Conservation (phyloP, 2,888 invertebrate genomes). For the Tuta absoluta region DNA sequence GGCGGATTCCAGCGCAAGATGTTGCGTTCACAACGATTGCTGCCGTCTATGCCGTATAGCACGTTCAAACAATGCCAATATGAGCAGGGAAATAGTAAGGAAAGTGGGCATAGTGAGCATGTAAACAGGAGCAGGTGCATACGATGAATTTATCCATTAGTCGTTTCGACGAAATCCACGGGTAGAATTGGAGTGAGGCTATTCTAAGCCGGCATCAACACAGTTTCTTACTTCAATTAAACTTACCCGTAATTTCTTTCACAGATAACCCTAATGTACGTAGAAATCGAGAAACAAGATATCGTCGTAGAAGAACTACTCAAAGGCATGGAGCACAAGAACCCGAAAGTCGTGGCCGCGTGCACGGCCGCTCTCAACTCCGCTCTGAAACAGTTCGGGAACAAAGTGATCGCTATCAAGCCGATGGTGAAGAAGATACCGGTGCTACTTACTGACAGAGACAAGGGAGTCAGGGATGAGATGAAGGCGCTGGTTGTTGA, state of each 20-base stretch:
- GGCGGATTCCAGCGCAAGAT: too few relatives aligned
- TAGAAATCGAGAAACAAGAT: slow-evolving; percentile 98
- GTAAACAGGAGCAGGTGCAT: too few relatives aligned
- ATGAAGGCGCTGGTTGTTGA: slow-evolving; percentile 95
- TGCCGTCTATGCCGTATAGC: too few relatives aligned
- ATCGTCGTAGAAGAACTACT: slow-evolving; percentile 93
- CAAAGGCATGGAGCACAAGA: slow-evolving; percentile 97
- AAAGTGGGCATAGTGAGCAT: too few relatives aligned
- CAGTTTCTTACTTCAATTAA: neutral
- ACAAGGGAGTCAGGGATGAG: slow-evolving; percentile 95
- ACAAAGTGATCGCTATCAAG: slow-evolving; percentile 94
- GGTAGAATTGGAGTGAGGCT: too few relatives aligned
- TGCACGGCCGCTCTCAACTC: slow-evolving; percentile 88
- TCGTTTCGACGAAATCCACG: too few relatives aligned
- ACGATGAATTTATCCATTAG: too few relatives aligned
- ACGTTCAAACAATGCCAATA: too few relatives aligned
- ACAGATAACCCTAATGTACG: slow-evolving; percentile 94
- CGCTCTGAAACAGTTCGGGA: slow-evolving; percentile 93
- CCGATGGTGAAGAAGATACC: slow-evolving; percentile 94
- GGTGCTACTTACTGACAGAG: slow-evolving; percentile 92
- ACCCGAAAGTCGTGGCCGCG: slow-evolving; percentile 96
- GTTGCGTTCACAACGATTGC: too few relatives aligned
- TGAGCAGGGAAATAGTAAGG: too few relatives aligned
- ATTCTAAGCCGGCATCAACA: too few relatives aligned
- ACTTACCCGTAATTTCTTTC: slow-evolving; percentile 47